These are phyloP conservation scores for Osmoderma eremita DNA, from an alignment of 2,888 invertebrate species.

Conservation along the genomic window DNA sequence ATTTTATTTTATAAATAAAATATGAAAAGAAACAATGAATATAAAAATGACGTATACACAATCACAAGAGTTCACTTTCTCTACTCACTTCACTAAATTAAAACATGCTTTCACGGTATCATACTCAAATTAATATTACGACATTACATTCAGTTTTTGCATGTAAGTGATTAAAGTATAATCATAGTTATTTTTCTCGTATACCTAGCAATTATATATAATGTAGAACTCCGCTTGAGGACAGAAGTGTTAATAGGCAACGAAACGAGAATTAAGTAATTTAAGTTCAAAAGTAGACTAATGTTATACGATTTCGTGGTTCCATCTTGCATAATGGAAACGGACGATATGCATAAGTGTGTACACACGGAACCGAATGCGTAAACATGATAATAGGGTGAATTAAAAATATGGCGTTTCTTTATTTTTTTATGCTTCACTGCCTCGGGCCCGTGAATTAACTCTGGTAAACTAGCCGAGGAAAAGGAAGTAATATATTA, in stretches of 20 bases:
- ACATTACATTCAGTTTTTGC: not conserved
- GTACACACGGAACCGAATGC: not conserved
- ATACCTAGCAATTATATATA: conserved; percentile 19
- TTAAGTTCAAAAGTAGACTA: conserved; percentile 27
- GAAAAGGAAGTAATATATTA: conserved; percentile 36
- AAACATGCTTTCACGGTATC: no score
- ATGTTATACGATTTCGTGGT: conserved; percentile 25
- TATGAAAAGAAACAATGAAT: no score
- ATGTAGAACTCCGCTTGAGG: conserved; percentile 11
- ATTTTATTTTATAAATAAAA: no score
- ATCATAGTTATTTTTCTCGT: conserved; percentile 19
- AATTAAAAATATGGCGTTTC: conserved; percentile 34
- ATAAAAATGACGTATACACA: no score
- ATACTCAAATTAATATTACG: no score
- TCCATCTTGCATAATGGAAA: conserved; percentile 10
- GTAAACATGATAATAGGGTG: conserved; percentile 31
- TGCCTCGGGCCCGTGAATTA: conserved; percentile 29
- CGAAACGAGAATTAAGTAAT: conserved; percentile 25
- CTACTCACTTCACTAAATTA: no score
- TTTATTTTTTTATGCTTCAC: conserved; percentile 28
- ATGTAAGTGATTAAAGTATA: conserved; percentile 21
- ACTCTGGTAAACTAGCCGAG: conserved; percentile 18
- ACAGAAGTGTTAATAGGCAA: not conserved
- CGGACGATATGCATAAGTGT: conserved; percentile 13
- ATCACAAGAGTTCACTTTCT: no score